Conservation (phyloP, 2,888 invertebrate genomes). For the Epinotia brunnichana region DNA sequence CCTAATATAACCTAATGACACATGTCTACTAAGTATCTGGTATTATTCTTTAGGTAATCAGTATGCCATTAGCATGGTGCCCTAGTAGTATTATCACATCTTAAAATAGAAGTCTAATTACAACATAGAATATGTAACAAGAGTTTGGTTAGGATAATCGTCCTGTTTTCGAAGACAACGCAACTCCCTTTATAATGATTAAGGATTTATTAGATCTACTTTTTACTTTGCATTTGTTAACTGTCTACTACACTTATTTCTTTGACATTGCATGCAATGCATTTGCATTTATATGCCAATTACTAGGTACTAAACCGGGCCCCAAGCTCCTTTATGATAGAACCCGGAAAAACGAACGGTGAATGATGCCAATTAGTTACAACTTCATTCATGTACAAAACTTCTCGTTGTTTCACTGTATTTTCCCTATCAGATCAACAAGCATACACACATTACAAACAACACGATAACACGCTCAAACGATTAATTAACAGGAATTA, state of each 20-base stretch:
- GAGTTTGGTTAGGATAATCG: background rate
- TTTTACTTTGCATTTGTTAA: no score
- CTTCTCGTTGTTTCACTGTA: background rate
- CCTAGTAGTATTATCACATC: background rate
- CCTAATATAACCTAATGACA: background rate
- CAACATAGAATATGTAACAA: background rate
- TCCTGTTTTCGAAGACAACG: no score
- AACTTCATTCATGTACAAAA: background rate
- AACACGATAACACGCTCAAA: slow-evolving; percentile 30
- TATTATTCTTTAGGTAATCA: background rate
- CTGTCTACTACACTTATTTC: background rate
- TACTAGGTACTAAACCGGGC: no score
- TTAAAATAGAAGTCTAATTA: background rate
- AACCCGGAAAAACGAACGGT: no score
- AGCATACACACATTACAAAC: slow-evolving; percentile 8
- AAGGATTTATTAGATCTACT: no score
- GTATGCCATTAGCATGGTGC: background rate
- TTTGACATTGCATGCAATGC: background rate
- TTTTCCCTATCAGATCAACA: background rate
- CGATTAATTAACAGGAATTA: slow-evolving; percentile 30
- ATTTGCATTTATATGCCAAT: background rate
- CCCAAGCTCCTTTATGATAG: no score
- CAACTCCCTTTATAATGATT: no score
- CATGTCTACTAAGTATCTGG: background rate
- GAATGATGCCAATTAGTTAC: background rate